These are phyloP conservation scores for Drosophila flavopinicola DNA, from an alignment of 2,888 invertebrate species.

Conservation along the genomic window DNA sequence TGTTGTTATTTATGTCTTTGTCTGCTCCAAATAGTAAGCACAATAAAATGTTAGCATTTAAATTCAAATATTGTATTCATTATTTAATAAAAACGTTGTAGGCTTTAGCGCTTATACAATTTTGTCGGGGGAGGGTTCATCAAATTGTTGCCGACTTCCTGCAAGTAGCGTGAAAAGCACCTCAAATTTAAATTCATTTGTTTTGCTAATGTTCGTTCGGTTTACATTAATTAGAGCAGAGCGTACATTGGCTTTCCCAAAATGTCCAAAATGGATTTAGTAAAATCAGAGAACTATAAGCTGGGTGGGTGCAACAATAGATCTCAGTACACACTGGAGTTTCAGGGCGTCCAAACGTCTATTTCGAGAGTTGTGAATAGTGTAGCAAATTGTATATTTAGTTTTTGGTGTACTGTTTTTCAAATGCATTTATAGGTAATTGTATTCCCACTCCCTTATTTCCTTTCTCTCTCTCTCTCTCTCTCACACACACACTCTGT, in stretches of 20 bases:
- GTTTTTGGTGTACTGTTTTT: not conserved
- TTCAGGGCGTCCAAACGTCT: conserved; percentile 28
- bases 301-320: not conserved
- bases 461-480: not conserved
- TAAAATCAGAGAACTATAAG: not conserved
- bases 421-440: conserved; percentile 6
- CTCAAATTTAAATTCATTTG: conserved; percentile 35
- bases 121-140: conserved; percentile 1
- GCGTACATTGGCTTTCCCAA: conserved; percentile 28
- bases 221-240: conserved; percentile 61
- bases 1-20: not conserved
- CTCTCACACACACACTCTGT: not conserved
- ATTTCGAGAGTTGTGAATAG: not conserved
- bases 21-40: conserved; percentile 41
- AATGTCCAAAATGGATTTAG: conserved; percentile 6
- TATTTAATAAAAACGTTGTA: not conserved
- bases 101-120: not conserved
- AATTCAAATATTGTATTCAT: conserved; percentile 9
- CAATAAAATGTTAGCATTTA: conserved; percentile 21
- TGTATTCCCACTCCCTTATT: not conserved
- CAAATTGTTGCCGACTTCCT: conserved; percentile 29
- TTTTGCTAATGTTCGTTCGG: conserved; percentile 33
- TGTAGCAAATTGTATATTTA: not conserved
- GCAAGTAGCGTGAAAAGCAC: conserved; percentile 14
- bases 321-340: conserved; percentile 29